Evolutionary conservation across 1,140 invertebrate genomes (phyloP).

Genomic region (Drosophila micromelanica): DNA sequence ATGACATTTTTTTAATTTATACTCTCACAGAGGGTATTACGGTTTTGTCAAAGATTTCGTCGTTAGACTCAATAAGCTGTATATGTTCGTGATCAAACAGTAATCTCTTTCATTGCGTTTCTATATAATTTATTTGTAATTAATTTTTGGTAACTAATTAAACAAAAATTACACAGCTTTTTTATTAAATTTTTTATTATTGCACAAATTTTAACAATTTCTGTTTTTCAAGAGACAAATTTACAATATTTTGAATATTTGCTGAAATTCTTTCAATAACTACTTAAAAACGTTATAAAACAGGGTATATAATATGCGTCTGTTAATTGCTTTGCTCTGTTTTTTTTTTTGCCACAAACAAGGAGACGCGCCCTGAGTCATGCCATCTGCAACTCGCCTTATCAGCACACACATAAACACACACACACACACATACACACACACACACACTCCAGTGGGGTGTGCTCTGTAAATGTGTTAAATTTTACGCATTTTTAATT

Average conservation of each 20-base stretch:
- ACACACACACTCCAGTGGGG: neutral
- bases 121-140: no score
- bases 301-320: slow-evolving; percentile 6
- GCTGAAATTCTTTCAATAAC: neutral
- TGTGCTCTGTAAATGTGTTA: slow-evolving; percentile 25
- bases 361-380: slow-evolving; percentile 10
- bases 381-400: slow-evolving; percentile 28
- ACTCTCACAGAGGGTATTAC: neutral
- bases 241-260: no score
- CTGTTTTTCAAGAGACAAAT: no score
- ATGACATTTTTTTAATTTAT: slow-evolving; percentile 13
- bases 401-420: slow-evolving; percentile 13
- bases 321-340: neutral
- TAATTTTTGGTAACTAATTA: no score
- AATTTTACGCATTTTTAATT: slow-evolving; percentile 53
- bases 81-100: no score
- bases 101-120: no score
- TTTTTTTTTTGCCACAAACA: neutral
- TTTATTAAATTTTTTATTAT: neutral
- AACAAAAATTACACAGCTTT: no score
- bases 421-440: slow-evolving; percentile 8
- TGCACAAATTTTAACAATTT: neutral
- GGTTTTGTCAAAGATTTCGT: no score
- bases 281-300: no score
- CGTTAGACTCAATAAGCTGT: neutral